A percentile compares a stretch with the other conserved stretches of the same genome.
Evolutionary conservation across 2,888 invertebrate genomes (phyloP).

Genomic region (Drosophila recens): DNA sequence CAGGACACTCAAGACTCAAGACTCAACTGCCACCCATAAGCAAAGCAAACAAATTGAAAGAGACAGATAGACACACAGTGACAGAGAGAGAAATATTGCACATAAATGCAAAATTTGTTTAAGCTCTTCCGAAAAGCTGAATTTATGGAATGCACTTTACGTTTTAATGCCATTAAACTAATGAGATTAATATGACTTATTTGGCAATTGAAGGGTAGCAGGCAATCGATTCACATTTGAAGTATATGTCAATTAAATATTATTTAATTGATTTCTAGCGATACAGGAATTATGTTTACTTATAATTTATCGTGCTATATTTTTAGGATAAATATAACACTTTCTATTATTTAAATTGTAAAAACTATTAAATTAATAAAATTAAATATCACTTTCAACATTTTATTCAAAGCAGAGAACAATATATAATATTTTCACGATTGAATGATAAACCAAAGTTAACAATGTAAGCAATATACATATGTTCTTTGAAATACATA

Average conservation of each 20-base stretch:
- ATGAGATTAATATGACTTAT: slow-evolving; percentile 29
- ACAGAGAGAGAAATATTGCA: slow-evolving; percentile 18
- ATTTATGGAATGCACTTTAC: slow-evolving; percentile 46
- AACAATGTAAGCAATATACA: background rate
- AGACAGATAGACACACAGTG: background rate
- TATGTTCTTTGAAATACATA: background rate
- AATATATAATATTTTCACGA: background rate
- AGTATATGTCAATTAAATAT: too few species aligned
- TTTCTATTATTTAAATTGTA: too few species aligned
- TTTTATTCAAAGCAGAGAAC: background rate
- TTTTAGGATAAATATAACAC: background rate
- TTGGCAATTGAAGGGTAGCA: slow-evolving; percentile 4
- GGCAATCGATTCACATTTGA: slow-evolving; percentile 7
- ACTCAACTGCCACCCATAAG: slow-evolving; percentile 47
- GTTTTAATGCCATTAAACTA: slow-evolving; percentile 43
- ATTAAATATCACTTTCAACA: background rate
- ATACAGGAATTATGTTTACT: too few species aligned
- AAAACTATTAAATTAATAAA: background rate
- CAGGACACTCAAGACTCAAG: slow-evolving; percentile 66
- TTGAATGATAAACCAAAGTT: background rate
- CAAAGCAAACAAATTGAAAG: slow-evolving; percentile 29
- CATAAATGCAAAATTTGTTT: slow-evolving; percentile 51
- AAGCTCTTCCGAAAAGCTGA: slow-evolving; percentile 35
- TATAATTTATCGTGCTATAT: too few species aligned
- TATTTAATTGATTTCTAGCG: too few species aligned